Base-by-base conservation (phyloP, 35 echinoderm and acorn worm genomes). In the Anneissia japonica region DNA sequence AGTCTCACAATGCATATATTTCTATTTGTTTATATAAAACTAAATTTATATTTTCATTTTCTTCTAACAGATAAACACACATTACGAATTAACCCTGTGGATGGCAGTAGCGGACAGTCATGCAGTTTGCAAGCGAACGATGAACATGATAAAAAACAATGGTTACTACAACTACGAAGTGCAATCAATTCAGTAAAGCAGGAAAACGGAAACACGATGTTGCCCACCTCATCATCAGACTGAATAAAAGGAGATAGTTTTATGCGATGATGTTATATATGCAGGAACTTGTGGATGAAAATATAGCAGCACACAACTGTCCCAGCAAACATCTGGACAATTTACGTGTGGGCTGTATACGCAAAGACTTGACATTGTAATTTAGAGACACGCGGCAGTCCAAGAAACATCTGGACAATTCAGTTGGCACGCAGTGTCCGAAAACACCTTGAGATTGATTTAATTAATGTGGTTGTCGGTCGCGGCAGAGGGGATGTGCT, bases 71-170 rank as follows among this genome's bases (percentile, higher is more conserved):
- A 79, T 77, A 99, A 99, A 84, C 89, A 93, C 46, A 92, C 87
- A 38, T 94, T 99, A 77, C 94, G 87, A 75, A 89, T 99, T n/a
- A 87, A 80, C 31, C 90, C 89, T 3, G 91, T 87, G 28, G 88
- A 99, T 43, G 92, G 92, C 11, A 83, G 74, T 32, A 64, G 83
- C 36, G 87, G 79, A 35, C 96, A 99, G 79, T 88, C 88, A 9
- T 93, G 89, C 73, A 89, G 87, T n/a, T 90, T 99, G 51, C 79
- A 90, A 37, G 74, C 96, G 14, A 85, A 76, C 14, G 96, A 99
- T 55, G 96, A 99, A 55, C 96, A 99, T 34, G 96, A 99, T 80
- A 99, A 99, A 74, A 99, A 99, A 36, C 96, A 99, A 75, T 99
- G 96, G 96, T 35, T 99, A 26, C 96, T 94, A 46, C 87, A 92